Evolutionary conservation across 2,113 vertebrate genomes (phyloP), one percentile per base, ranked within the genome.

Genomic region (Pontoporia blainvillei): DNA sequence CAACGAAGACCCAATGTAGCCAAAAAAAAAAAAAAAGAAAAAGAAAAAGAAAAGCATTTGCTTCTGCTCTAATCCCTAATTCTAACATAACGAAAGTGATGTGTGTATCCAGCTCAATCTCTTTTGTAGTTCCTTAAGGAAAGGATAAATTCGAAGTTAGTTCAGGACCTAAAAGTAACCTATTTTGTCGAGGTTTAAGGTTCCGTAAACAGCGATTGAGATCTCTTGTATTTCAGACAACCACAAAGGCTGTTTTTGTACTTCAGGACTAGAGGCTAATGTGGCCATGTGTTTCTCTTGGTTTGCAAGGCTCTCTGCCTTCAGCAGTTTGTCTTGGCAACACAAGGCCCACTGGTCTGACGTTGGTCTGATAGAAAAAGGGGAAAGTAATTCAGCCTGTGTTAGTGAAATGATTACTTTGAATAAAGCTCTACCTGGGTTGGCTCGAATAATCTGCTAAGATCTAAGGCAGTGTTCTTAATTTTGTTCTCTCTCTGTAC

Each of bases 141-240:
- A n/a, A 92, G 84, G 67, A 85, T 59, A 93, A 81, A 84, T 92
- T 96, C 1, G 2, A 78, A 92, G 91, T 21, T 44, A 71, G 8
- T 78, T 94, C 52, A 46, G 54, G 85, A 96, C 97, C 96, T 76
- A 34, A 76, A 21, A 88, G 69, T 95, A 88, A 83, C 94, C 93
- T 96, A 52, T 93, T 95, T 95, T 97, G 93, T 97, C 27, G 66
- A 64, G 44, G 14, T 86, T 95, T 52, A 88, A 98, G 93, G 81
- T 94, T 98, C 95, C 97, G 36, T 84, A 90, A 96, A 0, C 92
- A 97, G 94, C 27, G 82, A 27, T 91, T 88, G 94, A 75, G 79
- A 76, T 12, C 76, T 81, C 57, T 61, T 95, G 8, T 34, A 41
- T 59, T 71, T 73, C n/a, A 78, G 97, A 96, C 81, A 86, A n/a